Evolutionary conservation across 2,888 invertebrate genomes (phyloP).

Genomic region (Eumacrocentrus americanus): DNA sequence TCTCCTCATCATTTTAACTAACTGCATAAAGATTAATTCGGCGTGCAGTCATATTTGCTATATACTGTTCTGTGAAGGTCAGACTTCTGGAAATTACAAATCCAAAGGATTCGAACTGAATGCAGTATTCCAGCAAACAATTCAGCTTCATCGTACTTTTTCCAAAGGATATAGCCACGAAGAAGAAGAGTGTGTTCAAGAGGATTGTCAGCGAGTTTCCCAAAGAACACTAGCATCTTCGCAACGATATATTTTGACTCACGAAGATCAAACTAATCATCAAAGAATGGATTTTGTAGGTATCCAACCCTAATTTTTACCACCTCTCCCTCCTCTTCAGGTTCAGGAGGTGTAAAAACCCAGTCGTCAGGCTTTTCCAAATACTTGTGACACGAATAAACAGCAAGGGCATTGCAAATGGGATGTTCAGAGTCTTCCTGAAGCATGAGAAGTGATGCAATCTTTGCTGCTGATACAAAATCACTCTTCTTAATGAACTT

Average conservation of each 20-base stretch:
- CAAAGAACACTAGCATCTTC: constrained; percentile 77
- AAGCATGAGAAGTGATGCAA: constrained; percentile 82
- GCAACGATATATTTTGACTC: constrained; percentile 77
- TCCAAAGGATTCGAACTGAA: no score
- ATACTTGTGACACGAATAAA: constrained; percentile 79
- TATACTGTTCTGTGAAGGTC: no score
- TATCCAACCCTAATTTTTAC: constrained; percentile 80
- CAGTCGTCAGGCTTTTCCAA: constrained; percentile 65
- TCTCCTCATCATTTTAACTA: no score
- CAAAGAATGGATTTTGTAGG: constrained; percentile 81
- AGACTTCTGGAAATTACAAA: no score
- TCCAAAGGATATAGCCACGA: constrained; percentile 71
- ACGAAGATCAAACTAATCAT: constrained; percentile 87
- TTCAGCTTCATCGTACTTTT: constrained; percentile 71
- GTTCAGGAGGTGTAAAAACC: constrained; percentile 59
- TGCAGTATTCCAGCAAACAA: no score
- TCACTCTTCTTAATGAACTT: constrained; percentile 74
- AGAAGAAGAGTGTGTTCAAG: constrained; percentile 68
- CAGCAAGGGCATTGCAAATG: constrained; percentile 71
- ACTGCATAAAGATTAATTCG: no score
- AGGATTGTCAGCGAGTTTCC: constrained; percentile 62
- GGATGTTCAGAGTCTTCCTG: constrained; percentile 85
- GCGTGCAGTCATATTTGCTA: no score
- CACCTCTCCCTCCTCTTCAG: constrained; percentile 62
- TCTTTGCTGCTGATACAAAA: constrained; percentile 74